Percentiles rank a stretch among this genome's conserved stretches.
Conservation (phyloP, 1,140 invertebrate genomes). For the Aphaenogaster ashmeadi region DNA sequence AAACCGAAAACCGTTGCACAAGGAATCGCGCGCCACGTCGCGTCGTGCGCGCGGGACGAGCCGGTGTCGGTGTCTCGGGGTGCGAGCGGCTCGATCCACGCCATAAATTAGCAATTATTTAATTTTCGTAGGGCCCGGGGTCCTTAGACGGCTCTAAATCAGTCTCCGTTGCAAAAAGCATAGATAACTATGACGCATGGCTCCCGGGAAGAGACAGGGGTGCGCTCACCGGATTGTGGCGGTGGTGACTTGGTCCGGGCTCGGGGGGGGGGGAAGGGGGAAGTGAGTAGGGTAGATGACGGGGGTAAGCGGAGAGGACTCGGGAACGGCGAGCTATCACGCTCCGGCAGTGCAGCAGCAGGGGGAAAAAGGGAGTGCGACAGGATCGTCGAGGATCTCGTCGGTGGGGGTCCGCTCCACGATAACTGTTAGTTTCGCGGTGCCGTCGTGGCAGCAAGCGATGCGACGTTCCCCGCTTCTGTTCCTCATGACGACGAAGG, state of each 20-base stretch:
- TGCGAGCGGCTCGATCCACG: slow-evolving; percentile 84
- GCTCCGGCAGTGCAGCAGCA: slow-evolving; percentile 3
- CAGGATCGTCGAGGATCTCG: slow-evolving; percentile 25
- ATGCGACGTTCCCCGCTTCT: slow-evolving; percentile 61
- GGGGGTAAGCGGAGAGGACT: slow-evolving; percentile 48
- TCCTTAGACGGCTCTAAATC: slow-evolving; percentile 88
- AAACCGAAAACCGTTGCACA: slow-evolving; percentile 23
- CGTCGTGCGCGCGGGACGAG: slow-evolving; percentile 46
- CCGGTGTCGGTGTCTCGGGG: slow-evolving; percentile 66
- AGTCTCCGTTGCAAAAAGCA: slow-evolving; percentile 87
- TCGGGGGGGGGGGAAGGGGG: slow-evolving; percentile 6
- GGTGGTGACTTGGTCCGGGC: slow-evolving; percentile 73
- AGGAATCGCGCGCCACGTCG: background rate
- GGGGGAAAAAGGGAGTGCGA: background rate
- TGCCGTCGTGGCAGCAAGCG: slow-evolving; percentile 30
- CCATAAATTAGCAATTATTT: slow-evolving; percentile 88
- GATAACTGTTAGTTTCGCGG: slow-evolving; percentile 45
- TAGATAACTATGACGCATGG: slow-evolving; percentile 88
- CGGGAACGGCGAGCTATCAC: slow-evolving; percentile 31
- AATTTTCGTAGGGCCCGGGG: slow-evolving; percentile 87
- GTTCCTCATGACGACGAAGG: slow-evolving; percentile 50
- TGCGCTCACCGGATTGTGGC: slow-evolving; percentile 76
- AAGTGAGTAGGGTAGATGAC: slow-evolving; percentile 33
- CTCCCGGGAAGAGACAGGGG: slow-evolving; percentile 83
- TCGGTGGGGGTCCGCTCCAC: slow-evolving; percentile 40